These are phyloP conservation scores for Tragelaphus imberbis DNA, from an alignment of 2,113 vertebrate genomes.

Conservation along the genomic window DNA sequence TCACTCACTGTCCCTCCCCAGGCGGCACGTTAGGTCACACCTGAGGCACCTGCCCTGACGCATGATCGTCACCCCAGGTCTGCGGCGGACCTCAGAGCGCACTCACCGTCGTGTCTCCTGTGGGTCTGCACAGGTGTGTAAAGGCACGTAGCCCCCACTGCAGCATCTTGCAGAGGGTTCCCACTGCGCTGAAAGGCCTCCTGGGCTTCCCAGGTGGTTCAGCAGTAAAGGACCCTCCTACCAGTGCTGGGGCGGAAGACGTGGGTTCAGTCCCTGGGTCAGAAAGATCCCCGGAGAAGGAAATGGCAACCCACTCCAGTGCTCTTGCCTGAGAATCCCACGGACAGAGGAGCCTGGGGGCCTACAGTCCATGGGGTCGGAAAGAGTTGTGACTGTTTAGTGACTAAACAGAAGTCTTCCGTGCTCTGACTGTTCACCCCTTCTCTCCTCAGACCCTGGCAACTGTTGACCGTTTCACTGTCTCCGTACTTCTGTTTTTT, in stretches of 20 bases:
- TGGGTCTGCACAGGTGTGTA: neutral
- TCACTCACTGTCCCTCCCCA: neutral
- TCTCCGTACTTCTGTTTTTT: neutral
- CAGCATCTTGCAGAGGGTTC: accelerated
- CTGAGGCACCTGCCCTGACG: neutral
- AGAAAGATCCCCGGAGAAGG: neutral
- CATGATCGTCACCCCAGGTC: neutral
- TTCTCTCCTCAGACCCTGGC: too few relatives aligned
- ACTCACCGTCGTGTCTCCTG: accelerated
- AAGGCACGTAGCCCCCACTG: accelerated
- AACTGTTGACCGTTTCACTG: neutral
- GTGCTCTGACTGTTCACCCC: neutral
- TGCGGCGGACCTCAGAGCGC: neutral
- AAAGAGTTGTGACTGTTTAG: accelerated
- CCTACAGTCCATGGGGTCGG: accelerated
- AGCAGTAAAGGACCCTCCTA: neutral
- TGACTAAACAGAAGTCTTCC: neutral
- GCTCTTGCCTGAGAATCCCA: neutral
- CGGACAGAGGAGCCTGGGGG: neutral
- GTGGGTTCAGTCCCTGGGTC: neutral
- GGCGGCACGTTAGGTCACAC: neutral
- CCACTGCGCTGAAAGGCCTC: neutral
- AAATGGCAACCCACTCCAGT: neutral
- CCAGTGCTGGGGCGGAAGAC: neutral
- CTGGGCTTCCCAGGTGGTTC: neutral